Percentiles rank a stretch among this genome's conserved stretches.
Conservation (phyloP, 2,888 invertebrate genomes). For the Xanthorhoe designata region DNA sequence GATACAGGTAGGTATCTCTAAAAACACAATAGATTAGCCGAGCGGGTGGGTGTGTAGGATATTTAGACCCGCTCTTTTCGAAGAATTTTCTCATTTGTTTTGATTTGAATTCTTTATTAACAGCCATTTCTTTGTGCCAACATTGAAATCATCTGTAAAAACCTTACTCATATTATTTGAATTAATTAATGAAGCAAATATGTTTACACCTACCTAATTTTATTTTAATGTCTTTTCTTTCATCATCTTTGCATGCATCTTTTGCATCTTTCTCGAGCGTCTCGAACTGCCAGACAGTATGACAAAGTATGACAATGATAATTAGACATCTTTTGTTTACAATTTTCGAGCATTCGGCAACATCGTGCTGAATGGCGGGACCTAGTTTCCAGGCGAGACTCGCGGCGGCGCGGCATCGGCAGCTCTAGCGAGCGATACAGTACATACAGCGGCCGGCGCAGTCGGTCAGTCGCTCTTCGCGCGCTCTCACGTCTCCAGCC, state of each 20-base stretch:
- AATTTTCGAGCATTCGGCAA: slow-evolving; percentile 56
- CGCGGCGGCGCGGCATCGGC: slow-evolving; percentile 28
- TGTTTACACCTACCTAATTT: too few species aligned
- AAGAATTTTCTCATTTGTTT: too few species aligned
- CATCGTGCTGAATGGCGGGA: slow-evolving; percentile 51
- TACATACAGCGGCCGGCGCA: slow-evolving; percentile 32
- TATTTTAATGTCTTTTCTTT: too few species aligned
- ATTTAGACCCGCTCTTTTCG: not conserved
- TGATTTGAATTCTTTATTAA: too few species aligned
- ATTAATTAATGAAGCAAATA: too few species aligned
- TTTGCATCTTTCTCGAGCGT: slow-evolving; percentile 7
- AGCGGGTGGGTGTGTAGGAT: not conserved
- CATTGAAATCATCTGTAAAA: too few species aligned
- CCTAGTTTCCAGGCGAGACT: slow-evolving; percentile 38
- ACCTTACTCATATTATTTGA: too few species aligned
- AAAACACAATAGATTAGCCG: not conserved
- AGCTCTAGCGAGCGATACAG: slow-evolving; percentile 20
- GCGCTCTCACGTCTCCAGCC: slow-evolving; percentile 54
- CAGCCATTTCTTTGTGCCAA: too few species aligned
- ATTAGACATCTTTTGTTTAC: slow-evolving; percentile 59
- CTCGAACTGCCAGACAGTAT: slow-evolving; percentile 2
- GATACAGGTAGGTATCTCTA: too few species aligned
- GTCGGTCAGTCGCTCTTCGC: slow-evolving; percentile 62
- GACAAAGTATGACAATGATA: slow-evolving; percentile 52
- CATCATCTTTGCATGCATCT: too few species aligned